Evolutionary conservation across 2,113 vertebrate genomes (phyloP), one percentile per base, ranked within the genome.

Genomic region (Platichthys flesus): DNA sequence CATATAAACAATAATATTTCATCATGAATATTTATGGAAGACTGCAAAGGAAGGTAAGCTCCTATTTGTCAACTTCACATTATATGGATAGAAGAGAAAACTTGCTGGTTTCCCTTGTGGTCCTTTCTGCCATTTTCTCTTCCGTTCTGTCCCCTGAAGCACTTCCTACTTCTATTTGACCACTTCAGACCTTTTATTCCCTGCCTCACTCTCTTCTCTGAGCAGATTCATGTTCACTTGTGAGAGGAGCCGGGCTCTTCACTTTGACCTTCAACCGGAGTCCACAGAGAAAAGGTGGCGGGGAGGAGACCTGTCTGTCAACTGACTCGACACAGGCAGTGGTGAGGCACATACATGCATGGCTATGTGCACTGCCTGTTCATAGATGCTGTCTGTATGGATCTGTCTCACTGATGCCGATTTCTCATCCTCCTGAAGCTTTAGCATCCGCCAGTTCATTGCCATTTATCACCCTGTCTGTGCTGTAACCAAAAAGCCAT

Each of bases 401-500:
- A 51, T 79, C 52, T 47, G 21, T 57, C 35, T 20, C 0, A 51
- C 24, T 58, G 73, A 78, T 18, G 28, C 28, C 40, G 28, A 31
- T 78, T 74, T 18, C 42, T 49, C 4, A 1, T 83, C 55, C 21
- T 68, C 24, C 61, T 14, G 18, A 67, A 63, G 28, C 47, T 51
- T 74, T 52, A 51, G 59, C 51, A 20, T 18, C 61, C 20, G 60
- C 62, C 73, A 57, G 70, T 67, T 83, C 75, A 55, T 56, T 26
- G 79, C 76, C 67, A 88, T 89, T 87, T 87, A 88, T 85, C 82
- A 83, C 64, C 62, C 75, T 62, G 81, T 83, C 66, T 8, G 60
- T 71, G 79, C 60, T 45, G 82, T 69, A 70, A 75, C 75, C 74
- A 71, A 82, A 79, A 77, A 70, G 84, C 76, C 84, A 58, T 83